phyloP scores from a whole-genome alignment of 2,113 vertebrate species.

The Aspiorhynchus laticeps region DNA sequence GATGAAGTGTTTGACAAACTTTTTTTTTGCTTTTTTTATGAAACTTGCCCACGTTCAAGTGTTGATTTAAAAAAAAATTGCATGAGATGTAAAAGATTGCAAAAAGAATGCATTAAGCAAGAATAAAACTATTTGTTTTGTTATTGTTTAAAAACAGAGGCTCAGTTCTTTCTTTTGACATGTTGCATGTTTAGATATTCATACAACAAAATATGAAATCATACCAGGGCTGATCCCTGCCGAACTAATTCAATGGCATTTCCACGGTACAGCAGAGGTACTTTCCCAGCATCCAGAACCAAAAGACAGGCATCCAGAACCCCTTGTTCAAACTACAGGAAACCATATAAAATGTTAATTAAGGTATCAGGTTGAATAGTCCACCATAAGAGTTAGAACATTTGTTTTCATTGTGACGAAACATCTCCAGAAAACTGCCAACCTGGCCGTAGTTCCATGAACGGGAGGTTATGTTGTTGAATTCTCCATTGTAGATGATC shows the following conservation, averaged over 20 bases:
- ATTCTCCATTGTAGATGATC: constrained; percentile 79
- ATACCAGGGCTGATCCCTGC: constrained; percentile 86
- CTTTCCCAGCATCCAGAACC: constrained; percentile 79
- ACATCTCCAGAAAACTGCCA: not conserved
- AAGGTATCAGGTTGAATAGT: constrained; percentile 5
- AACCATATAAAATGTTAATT: not conserved
- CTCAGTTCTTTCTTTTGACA: too few species aligned
- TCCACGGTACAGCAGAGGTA: constrained; percentile 83
- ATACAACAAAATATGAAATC: constrained; percentile 33
- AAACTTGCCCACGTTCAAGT: too few species aligned
- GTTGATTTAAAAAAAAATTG: too few species aligned
- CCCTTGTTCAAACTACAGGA: constrained; percentile 82
- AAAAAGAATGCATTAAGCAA: too few species aligned
- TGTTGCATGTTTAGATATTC: too few species aligned
- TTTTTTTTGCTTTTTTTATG: too few species aligned
- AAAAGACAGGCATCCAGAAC: constrained; percentile 88
- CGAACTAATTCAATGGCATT: constrained; percentile 81
- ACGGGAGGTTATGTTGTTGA: constrained; percentile 60
- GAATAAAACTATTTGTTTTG: too few species aligned
- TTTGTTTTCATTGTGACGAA: not conserved
- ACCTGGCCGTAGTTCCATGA: constrained; percentile 92
- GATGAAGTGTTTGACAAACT: too few species aligned
- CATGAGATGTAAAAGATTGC: too few species aligned
- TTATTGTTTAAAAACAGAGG: too few species aligned
- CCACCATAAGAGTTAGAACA: not conserved